Base-by-base conservation (phyloP, 2,888 invertebrate species). In the Volucella inflata region DNA sequence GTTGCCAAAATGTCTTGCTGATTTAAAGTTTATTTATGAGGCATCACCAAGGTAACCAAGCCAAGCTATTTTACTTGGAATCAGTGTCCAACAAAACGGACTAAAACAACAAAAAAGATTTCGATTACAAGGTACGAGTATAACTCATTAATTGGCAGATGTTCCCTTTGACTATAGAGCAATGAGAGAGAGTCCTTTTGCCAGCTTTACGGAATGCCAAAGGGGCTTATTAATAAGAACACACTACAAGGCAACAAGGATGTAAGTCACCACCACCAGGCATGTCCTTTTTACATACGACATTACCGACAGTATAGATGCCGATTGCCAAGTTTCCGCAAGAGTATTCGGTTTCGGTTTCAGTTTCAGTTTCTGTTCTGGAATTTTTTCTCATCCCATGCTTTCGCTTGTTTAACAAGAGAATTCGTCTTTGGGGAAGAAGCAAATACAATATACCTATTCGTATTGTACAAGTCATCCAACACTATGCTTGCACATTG, bases 91-190 rank as follows among this genome's bases (percentile, higher is more conserved):
- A 14, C 17, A 48, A 57, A 79, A 44, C 44, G 40, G 53, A 75
- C 79, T 75, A 60, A 71, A 79, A 84, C 48, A 84, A 84, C 84
- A 76, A 71, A 84, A n/a, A 79, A 75, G 71, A 79, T 84, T 84
- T 79, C 84, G 80, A 84, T 84, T 79, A 84, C 84, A 84, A 79
- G 38, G 80, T 70, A 71, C 71, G 79, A 79, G 79, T 65, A 71
- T 75, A 84, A 79, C 80, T 84, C 84, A 84, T 84, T 84, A 84
- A 84, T 84, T 84, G 79, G 84, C 84, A 84, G 84, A 84, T 84
- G 84, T 55, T 84, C 55, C 75, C 48, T 65, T 50, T 48, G 51
- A 36, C 14, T 57, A 21, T 42, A 65, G 62, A 65, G 44, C 2
- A 21, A 3, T 21, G 21, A 21, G 21, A 2, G 21, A 21, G 21